These are phyloP conservation scores for Spea multiplicata DNA, from an alignment of 2,113 vertebrate genomes.

Conservation along the genomic window DNA sequence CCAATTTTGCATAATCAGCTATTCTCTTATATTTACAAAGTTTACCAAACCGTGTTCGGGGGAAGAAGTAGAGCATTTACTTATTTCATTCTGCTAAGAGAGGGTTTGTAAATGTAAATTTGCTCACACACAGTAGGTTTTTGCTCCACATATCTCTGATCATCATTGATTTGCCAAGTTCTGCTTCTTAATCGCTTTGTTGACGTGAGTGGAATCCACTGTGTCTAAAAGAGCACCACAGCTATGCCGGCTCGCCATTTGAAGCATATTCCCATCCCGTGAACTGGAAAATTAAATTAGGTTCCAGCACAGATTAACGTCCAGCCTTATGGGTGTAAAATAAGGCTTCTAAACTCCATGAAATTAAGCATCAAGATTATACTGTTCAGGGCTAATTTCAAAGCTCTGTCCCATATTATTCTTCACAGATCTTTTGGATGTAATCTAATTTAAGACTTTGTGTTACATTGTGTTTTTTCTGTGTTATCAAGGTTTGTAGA, in stretches of 20 bases:
- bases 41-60: too few species aligned
- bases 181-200: slow-evolving; percentile 1
- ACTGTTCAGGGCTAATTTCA: slow-evolving; percentile 66
- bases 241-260: slow-evolving; percentile 54
- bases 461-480: slow-evolving; percentile 41
- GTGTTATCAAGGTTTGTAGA: slow-evolving; percentile 3
- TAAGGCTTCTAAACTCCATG: slow-evolving; percentile 76
- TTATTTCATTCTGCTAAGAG: too few species aligned
- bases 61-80: too few species aligned
- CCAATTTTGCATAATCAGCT: too few species aligned
- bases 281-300: slow-evolving; percentile 79
- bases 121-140: too few species aligned
- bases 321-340: slow-evolving; percentile 61
- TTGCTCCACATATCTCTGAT: too few species aligned
- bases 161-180: neutral
- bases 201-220: slow-evolving; percentile 42
- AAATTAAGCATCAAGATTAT: slow-evolving; percentile 82
- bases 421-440: slow-evolving; percentile 46
- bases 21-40: too few species aligned
- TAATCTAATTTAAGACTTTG: slow-evolving; percentile 47
- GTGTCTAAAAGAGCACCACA: slow-evolving; percentile 60
- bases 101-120: too few species aligned
- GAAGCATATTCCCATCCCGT: slow-evolving; percentile 71
- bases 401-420: slow-evolving; percentile 63
- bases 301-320: slow-evolving; percentile 70